Percentiles rank a stretch among this genome's conserved stretches.
phyloP scores from a whole-genome alignment of 2,113 vertebrate genomes.

The Strigops habroptila region DNA sequence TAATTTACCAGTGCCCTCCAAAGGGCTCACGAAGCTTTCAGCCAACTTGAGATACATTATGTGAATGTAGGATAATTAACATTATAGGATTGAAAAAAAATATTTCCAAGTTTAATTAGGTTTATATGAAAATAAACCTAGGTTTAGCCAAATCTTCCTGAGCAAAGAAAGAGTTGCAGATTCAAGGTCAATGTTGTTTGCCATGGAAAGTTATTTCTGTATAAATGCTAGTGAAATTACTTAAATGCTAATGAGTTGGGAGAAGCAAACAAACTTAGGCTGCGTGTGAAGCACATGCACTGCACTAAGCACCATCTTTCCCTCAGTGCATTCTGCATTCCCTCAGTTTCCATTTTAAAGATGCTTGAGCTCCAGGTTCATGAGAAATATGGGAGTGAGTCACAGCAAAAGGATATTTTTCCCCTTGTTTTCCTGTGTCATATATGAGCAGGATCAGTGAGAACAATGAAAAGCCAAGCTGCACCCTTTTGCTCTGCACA shows the following conservation, averaged over 20 bases:
- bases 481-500: neutral
- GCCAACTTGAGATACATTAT: neutral
- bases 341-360: neutral
- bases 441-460: neutral
- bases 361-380: neutral
- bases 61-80: neutral
- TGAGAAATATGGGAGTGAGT: neutral
- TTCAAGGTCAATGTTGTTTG: neutral
- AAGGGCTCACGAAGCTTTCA: neutral
- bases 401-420: neutral
- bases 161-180: neutral
- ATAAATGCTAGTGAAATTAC: neutral
- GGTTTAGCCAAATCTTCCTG: neutral
- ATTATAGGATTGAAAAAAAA: neutral
- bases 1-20: neutral
- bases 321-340: neutral
- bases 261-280: neutral
- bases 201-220: neutral
- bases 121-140: neutral
- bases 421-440: neutral
- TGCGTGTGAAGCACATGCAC: neutral
- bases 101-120: neutral
- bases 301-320: neutral
- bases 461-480: constrained; percentile 18
- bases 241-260: neutral